Evolutionary conservation across 2,888 invertebrate genomes (phyloP), one percentile per base, ranked within the genome.

Genomic region (Neelides folsomi): DNA sequence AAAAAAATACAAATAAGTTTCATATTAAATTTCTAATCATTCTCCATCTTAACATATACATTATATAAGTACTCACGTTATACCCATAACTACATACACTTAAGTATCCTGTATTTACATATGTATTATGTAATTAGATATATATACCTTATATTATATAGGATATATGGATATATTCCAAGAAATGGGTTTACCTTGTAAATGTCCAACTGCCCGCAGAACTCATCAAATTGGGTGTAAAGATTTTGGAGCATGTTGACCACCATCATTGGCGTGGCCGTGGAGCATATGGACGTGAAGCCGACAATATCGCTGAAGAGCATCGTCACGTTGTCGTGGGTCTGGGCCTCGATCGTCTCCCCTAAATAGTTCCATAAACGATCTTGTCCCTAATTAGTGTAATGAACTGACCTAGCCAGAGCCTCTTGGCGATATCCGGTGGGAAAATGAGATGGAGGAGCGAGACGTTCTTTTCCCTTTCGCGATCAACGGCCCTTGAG

Each of bases 301-400:
- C 93, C 93, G 1, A 94, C 93, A 51, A 94, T 92, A 67, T 94
- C 93, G 66, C 92, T 92, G 73, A 94, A 94, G 44, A 94, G 74
- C 84, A 93, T 92, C 1, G 93, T 92, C 49, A 93, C 93, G 70
- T 92, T 81, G 63, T 90, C 86, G 69, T 92, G 87, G 43, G 86
- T 89, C 71, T 89, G 86, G 0, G 93, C 90, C 71, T 90, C 89
- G 52, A 94, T 92, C 49, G 82, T 80, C 69, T 92, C 84, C 55
- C 92, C 87, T 70, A 61, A 9, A 58, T 49, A 16, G 42, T 3
- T 10, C 12, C 10, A 48, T 41, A 12, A 27, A 27, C 3, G 27
- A 12, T 12, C 2, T 13, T 18, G 27, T 51, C 13, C 54, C 41
- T 34, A 16, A 54, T n/a, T 12, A 18, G 41, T 9, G 13, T 38